Percentiles rank a stretch among this genome's conserved stretches.
Conservation (phyloP, 2,888 invertebrate genomes). For the Cyclophora albipunctata region DNA sequence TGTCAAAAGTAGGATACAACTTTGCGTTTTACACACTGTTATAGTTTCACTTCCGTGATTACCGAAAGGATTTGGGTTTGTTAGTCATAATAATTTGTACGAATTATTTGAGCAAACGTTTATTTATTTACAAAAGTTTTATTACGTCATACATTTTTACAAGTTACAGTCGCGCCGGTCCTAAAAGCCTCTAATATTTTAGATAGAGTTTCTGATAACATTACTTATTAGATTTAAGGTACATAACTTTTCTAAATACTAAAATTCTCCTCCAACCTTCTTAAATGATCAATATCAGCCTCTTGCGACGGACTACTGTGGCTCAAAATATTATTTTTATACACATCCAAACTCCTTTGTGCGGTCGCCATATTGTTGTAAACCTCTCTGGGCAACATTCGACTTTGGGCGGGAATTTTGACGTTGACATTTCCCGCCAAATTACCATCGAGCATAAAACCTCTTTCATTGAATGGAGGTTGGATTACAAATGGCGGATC, state of each 20-base stretch:
- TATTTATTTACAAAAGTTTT: neutral
- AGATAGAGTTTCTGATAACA: neutral
- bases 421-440: conserved; percentile 35
- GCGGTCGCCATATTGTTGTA: conserved; percentile 58
- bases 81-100: too few relatives aligned
- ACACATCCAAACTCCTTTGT: conserved; percentile 55
- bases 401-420: conserved; percentile 56
- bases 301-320: conserved; percentile 51
- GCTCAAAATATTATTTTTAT: conserved; percentile 65
- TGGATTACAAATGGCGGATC: conserved; percentile 48
- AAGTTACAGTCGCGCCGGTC: too few relatives aligned
- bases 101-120: neutral
- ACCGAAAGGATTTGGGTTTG: too few relatives aligned
- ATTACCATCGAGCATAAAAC: conserved; percentile 35
- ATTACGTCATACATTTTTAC: too few relatives aligned
- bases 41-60: too few relatives aligned
- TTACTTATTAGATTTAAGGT: neutral
- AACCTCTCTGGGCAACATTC: conserved; percentile 55
- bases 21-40: too few relatives aligned
- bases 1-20: too few relatives aligned
- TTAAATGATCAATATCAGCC: conserved; percentile 59
- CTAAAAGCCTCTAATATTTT: neutral
- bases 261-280: conserved; percentile 68
- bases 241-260: conserved; percentile 43
- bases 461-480: conserved; percentile 46